phyloP scores from a whole-genome alignment of 2,797 vertebrate genomes.

The Hybognathus amarus region DNA sequence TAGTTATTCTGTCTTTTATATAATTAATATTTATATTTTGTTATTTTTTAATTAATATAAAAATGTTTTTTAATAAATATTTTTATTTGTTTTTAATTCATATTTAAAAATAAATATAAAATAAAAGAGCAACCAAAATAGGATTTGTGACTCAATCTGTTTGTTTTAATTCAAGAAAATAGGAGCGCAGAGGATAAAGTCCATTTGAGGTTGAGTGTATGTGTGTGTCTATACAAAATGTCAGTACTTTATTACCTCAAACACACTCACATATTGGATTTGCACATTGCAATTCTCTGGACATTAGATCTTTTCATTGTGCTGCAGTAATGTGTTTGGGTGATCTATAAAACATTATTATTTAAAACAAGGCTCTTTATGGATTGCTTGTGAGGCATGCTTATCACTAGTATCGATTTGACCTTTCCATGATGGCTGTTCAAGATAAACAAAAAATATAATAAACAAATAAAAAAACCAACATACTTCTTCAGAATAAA shows the following conservation, averaged over 20 bases:
- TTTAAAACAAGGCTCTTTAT: constrained; percentile 83
- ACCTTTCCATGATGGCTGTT: constrained; percentile 79
- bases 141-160: neutral
- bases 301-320: constrained; percentile 58
- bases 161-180: constrained; percentile 3
- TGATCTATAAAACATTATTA: constrained; percentile 84
- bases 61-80: neutral
- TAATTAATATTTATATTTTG: neutral
- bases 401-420: constrained; percentile 82
- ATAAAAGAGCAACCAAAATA: neutral
- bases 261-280: constrained; percentile 74
- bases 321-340: constrained; percentile 77
- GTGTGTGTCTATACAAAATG: constrained; percentile 68
- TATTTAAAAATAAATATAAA: neutral
- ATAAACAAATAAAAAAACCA: constrained; percentile 56
- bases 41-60: neutral
- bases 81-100: neutral
- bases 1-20: neutral
- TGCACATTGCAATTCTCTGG: constrained; percentile 70
- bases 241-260: constrained; percentile 77
- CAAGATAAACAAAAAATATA: constrained; percentile 59
- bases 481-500: constrained; percentile 79
- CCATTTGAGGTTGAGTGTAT: neutral
- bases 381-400: constrained; percentile 78
- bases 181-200: neutral